Percentiles rank a stretch among this genome's conserved stretches.
phyloP scores from a whole-genome alignment of 2,113 vertebrate genomes.

The Symphodus melops region DNA sequence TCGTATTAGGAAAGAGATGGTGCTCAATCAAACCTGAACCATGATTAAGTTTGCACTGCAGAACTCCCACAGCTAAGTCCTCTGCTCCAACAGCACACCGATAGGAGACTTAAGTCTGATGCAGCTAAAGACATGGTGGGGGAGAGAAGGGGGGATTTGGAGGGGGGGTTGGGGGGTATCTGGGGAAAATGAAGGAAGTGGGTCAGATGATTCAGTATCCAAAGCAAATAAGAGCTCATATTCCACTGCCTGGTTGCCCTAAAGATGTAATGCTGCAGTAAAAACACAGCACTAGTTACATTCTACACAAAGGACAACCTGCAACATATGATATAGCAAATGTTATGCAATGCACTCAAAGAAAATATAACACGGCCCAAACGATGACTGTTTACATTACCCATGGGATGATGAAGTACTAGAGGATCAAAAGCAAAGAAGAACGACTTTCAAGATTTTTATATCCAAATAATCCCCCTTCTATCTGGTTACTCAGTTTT shows the following conservation, averaged over 20 bases:
- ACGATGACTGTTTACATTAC: not conserved
- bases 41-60: slow-evolving; percentile 53
- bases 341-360: not conserved
- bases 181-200: slow-evolving; percentile 71
- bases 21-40: slow-evolving; percentile 42
- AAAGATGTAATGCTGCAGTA: slow-evolving; percentile 56
- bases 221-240: slow-evolving; percentile 73
- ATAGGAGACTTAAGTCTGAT: slow-evolving; percentile 64
- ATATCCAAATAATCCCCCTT: not conserved
- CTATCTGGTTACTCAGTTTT: slow-evolving; percentile 19
- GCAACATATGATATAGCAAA: slow-evolving; percentile 3
- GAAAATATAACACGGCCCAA: not conserved
- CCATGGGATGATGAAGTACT: not conserved
- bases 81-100: slow-evolving; percentile 35
- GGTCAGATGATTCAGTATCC: slow-evolving; percentile 77
- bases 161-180: slow-evolving; percentile 28
- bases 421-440: slow-evolving; percentile 1
- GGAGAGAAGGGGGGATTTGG: slow-evolving; percentile 39
- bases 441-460: not conserved
- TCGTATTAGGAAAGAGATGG: slow-evolving; percentile 33
- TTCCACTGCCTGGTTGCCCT: slow-evolving; percentile 44
- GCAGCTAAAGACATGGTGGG: slow-evolving; percentile 42
- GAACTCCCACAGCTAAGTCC: slow-evolving; percentile 53
- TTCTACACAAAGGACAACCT: slow-evolving; percentile 9
- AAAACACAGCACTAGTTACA: slow-evolving; percentile 26